Percentiles rank a stretch among this genome's conserved stretches.
Conservation (phyloP, 2,113 vertebrate species). For the Petromus typicus region DNA sequence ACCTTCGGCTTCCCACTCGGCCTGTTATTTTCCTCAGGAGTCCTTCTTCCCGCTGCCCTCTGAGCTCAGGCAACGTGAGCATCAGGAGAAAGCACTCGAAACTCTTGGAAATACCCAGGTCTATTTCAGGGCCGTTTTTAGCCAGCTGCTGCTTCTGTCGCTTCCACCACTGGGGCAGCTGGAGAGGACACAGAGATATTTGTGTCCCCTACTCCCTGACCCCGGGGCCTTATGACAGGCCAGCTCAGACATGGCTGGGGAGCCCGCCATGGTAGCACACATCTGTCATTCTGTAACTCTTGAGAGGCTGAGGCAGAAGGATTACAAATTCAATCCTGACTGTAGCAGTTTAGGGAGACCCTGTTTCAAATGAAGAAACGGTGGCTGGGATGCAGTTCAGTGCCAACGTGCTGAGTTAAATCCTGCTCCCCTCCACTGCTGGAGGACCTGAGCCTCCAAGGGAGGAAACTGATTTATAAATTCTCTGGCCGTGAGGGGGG, state of each 20-base stretch:
- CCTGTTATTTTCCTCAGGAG: neutral
- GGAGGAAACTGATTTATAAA: neutral
- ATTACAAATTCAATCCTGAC: neutral
- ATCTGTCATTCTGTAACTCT: neutral
- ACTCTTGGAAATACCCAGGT: neutral
- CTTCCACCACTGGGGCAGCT: neutral
- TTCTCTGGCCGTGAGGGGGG: neutral
- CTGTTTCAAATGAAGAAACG: neutral
- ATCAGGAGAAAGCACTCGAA: neutral
- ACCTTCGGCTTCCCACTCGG: neutral
- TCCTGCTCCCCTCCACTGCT: neutral
- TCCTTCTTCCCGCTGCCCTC: neutral
- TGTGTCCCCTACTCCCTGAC: neutral
- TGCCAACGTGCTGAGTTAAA: neutral
- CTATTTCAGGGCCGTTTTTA: neutral
- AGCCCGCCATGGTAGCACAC: neutral
- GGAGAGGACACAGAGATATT: neutral
- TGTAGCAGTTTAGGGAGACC: neutral
- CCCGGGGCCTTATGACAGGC: neutral
- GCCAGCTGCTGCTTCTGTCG: neutral
- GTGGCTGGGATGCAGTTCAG: neutral
- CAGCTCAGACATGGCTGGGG: neutral
- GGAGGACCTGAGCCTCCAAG: neutral
- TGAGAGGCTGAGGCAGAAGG: neutral
- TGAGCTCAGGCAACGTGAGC: rapidly evolving